Evolutionary conservation across 2,888 invertebrate genomes (phyloP).

Genomic region (Lithophane leautieri): DNA sequence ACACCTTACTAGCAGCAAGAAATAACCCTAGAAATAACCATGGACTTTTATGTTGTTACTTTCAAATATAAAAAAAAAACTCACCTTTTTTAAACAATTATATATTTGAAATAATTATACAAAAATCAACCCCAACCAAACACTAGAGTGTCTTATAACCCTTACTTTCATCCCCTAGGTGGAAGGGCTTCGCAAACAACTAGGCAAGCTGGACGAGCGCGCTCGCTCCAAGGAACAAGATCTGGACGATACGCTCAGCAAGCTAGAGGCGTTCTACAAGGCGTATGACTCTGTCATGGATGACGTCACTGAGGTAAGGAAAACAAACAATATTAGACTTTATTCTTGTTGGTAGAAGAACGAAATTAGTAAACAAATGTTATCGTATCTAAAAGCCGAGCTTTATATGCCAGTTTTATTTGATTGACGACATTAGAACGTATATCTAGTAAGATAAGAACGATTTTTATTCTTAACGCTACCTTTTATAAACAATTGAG

Average conservation of each 20-base stretch:
- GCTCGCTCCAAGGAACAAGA: conserved; percentile 95
- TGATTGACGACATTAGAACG: neutral
- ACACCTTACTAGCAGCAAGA: no score
- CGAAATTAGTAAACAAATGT: neutral
- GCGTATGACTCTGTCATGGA: conserved; percentile 93
- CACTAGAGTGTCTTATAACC: no score
- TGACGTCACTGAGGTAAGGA: conserved; percentile 92
- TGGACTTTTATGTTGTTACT: no score
- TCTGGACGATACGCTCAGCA: conserved; percentile 93
- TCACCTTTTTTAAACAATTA: no score
- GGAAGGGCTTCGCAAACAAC: conserved; percentile 94
- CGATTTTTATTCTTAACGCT: neutral
- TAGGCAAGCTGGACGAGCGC: conserved; percentile 95
- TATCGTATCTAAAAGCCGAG: neutral
- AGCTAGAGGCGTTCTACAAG: conserved; percentile 96
- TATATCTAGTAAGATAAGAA: neutral
- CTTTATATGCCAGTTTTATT: neutral
- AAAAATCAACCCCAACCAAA: no score
- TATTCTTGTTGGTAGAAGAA: accelerated
- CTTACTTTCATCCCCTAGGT: conserved; percentile 78
- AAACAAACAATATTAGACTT: neutral
- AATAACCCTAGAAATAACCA: no score
- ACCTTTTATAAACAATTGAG: no score
- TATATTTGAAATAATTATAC: no score
- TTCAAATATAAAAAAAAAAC: no score